phyloP scores from a whole-genome alignment of 2,113 vertebrate genomes.

The Gambusia holbrooki region DNA sequence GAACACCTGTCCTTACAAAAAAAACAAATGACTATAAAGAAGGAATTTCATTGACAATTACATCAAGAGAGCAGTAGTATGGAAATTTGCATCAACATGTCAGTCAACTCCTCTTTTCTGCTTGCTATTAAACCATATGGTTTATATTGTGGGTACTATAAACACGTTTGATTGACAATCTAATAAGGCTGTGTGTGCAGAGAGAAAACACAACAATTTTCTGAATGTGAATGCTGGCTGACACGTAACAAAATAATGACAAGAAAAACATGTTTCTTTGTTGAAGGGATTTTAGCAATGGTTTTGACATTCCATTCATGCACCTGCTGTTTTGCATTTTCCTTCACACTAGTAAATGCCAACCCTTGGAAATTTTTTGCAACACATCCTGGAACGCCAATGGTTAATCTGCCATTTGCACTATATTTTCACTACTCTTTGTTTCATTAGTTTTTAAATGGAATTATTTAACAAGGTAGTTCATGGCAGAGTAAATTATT shows the following conservation, averaged over 20 bases:
- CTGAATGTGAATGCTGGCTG: not conserved
- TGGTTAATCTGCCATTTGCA: conserved; percentile 53
- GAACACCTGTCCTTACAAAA: conserved; percentile 67
- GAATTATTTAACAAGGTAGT: conserved; percentile 74
- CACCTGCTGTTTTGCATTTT: conserved; percentile 4
- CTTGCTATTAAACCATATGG: conserved; percentile 56
- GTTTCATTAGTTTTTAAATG: conserved; percentile 47
- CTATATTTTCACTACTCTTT: conserved; percentile 32
- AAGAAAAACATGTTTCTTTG: conserved; percentile 4
- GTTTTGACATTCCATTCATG: conserved; percentile 15
- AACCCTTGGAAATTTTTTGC: conserved; percentile 63
- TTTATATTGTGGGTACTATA: conserved; percentile 45
- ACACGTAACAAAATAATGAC: conserved; percentile 16
- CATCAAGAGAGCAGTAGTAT: conserved; percentile 47
- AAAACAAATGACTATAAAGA: conserved; percentile 66
- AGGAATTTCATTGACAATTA: conserved; percentile 68
- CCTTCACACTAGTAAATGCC: conserved; percentile 54
- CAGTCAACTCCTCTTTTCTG: conserved; percentile 46
- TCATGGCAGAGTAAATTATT: conserved; percentile 47
- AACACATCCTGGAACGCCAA: conserved; percentile 43
- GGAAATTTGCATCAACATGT: conserved; percentile 49
- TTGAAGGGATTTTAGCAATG: conserved; percentile 3
- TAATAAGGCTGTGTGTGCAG: conserved; percentile 28
- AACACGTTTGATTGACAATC: conserved; percentile 59
- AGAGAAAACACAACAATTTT: conserved; percentile 17